Evolutionary conservation across 2,888 invertebrate genomes (phyloP).

Genomic region (Plebejus anna): DNA sequence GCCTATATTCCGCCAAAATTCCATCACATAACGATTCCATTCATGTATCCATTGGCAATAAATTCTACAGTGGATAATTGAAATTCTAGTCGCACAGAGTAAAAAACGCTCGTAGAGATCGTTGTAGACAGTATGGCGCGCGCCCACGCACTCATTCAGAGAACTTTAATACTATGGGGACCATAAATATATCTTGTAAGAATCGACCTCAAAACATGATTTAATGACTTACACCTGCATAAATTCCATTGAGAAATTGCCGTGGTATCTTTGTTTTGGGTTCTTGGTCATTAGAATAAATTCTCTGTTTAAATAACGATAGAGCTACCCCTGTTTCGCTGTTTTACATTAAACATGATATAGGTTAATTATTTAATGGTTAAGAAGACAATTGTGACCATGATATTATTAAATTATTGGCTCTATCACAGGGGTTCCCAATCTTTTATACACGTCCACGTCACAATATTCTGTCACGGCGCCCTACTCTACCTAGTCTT

Average conservation of each 20-base stretch:
- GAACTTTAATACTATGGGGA: constrained; percentile 31
- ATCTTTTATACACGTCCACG: too few relatives aligned
- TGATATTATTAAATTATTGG: too few relatives aligned
- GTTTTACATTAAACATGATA: neutral
- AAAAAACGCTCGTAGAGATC: constrained; percentile 20
- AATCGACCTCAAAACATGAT: constrained; percentile 27
- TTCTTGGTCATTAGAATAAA: neutral
- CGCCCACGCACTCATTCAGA: constrained; percentile 52
- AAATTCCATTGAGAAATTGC: neutral
- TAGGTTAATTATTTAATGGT: too few relatives aligned
- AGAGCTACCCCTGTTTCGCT: neutral
- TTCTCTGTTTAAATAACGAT: neutral
- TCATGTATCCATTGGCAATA: constrained; percentile 1
- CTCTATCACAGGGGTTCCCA: too few relatives aligned
- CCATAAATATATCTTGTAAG: constrained; percentile 31
- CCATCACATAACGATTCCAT: neutral
- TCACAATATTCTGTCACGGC: too few relatives aligned
- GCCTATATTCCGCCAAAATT: neutral
- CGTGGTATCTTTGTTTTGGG: constrained; percentile 9
- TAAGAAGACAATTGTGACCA: too few relatives aligned
- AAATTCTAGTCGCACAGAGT: constrained; percentile 25
- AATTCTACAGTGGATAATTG: constrained; percentile 6
- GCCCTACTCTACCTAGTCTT: too few relatives aligned
- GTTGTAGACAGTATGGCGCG: constrained; percentile 47
- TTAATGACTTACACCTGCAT: constrained; percentile 14